Evolutionary conservation across 2,113 vertebrate genomes (phyloP).

Genomic region (Misgurnus mizolepis): DNA sequence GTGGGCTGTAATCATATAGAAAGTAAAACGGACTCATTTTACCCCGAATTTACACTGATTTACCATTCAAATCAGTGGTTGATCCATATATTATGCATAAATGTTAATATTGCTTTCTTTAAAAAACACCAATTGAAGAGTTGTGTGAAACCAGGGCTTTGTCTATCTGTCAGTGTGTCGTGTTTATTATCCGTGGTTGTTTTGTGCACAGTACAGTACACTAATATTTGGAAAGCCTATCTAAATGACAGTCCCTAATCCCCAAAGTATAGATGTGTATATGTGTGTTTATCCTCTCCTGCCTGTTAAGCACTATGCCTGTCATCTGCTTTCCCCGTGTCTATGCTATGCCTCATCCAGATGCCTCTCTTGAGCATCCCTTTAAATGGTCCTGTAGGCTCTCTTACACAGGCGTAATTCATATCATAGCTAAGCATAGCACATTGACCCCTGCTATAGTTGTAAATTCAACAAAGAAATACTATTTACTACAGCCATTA

Average conservation of each 20-base stretch:
- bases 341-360: slow-evolving; percentile 52
- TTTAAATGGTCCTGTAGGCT: slow-evolving; percentile 77
- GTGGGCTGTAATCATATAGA: not conserved
- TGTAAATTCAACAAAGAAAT: slow-evolving; percentile 38
- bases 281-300: slow-evolving; percentile 30
- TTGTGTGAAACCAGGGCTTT: not conserved
- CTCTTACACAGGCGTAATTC: slow-evolving; percentile 5
- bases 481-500: slow-evolving; percentile 52
- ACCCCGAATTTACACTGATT: not conserved
- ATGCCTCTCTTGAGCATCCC: slow-evolving; percentile 77
- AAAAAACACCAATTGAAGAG: no score
- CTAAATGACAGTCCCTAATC: slow-evolving; percentile 17
- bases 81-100: not conserved
- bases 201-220: slow-evolving; percentile 36
- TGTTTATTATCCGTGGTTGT: slow-evolving; percentile 27
- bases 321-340: slow-evolving; percentile 64
- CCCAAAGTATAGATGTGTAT: slow-evolving; percentile 17
- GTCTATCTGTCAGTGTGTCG: slow-evolving; percentile 1
- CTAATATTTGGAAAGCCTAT: slow-evolving; percentile 9
- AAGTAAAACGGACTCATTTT: not conserved
- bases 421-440: slow-evolving; percentile 37
- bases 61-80: not conserved
- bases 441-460: slow-evolving; percentile 40
- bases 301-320: slow-evolving; percentile 37
- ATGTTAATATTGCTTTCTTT: no score